Evolutionary conservation across 2,797 vertebrate genomes (phyloP), one percentile per base, ranked within the genome.

Genomic region (Cephalopachus bancanus): DNA sequence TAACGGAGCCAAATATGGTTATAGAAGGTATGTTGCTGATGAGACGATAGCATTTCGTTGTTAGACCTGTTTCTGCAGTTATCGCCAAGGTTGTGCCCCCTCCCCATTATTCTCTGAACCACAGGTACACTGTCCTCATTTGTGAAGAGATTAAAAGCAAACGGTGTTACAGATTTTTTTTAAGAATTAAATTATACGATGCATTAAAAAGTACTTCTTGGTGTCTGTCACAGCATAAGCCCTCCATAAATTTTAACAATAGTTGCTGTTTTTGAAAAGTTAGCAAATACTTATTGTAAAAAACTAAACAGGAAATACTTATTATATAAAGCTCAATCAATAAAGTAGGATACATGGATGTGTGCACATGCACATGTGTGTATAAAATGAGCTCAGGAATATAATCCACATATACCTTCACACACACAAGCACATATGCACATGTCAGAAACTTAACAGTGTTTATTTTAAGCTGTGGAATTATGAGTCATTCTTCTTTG

Each of bases 401-500:
- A 24, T 59, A 14, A 19, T 12, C 28, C 71, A 14, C 8, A 37
- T 9, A n/a, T 16, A 10, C 10, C 10, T 60, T 57, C 64, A 91
- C 22, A 74, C 12, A 62, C 19, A 33, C n/a, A n/a, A 64, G 33
- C 15, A 16, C 24, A 57, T 69, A 30, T 37, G n/a, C 14, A 51
- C 17, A 55, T n/a, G 83, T 74, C 51, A 78, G 51, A 92, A 87
- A 93, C 15, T 12, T 76, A 83, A 72, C 55, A 37, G 7, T 85
- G 33, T 83, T 62, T 81, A n/a, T 88, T 90, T 92, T 65, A 81
- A 53, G 83, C 11, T 74, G 11, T 59, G 12, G 67, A 89, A 96
- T 78, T 89, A 30, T 72, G 67, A 95, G 19, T 81, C 53, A 93
- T 69, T 93, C 22, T 83, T 94, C n/a, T 96, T 79, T 75, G 64